Base-by-base conservation (phyloP, 2,797 vertebrate species). In the Urophycis tenuis region DNA sequence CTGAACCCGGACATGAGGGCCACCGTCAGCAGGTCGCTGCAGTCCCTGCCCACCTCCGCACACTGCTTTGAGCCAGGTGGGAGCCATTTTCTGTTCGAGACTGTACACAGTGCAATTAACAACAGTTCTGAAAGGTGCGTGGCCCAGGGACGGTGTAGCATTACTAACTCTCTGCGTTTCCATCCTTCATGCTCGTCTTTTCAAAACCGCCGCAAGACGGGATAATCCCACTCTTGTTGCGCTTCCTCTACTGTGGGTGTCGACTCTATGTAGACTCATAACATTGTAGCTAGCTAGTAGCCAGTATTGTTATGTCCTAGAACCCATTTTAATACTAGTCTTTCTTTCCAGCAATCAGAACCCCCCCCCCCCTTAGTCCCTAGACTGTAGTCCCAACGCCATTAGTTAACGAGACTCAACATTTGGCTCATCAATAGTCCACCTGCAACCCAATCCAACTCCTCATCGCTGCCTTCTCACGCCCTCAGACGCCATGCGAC, bases 1-100 rank as follows among this genome's bases (percentile, higher is more conserved):
- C 89, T 99, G 78, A 95, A 87, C 89, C 94, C 87, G 36, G 95
- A 96, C 83, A 95, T 99, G 96, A 99, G 97, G 91, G 91, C 92
- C 4, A 95, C 92, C 14, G 82, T 97, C 49, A 99, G 97, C 89
- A 93, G 96, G 67, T 99, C 97, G 1, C 91, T 99, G 25, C 98
- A 99, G 91, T 93, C 94, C 39, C 94, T 99, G 69, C 96, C 98
- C 83, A 96, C 95, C 0, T 93, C 89, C 19, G 89, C 91, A 19
- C 87, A 88, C 72, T 79, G 89, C n/a, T 89, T 89, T 8, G 82
- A 93, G 75, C 82, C 92, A 84, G 85, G 93, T 92, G 74, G 87
- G 81, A 6, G 14, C 31, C 36, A n/a, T n/a, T n/a, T n/a, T n/a
- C n/a, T n/a, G n/a, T n/a, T n/a, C n/a, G n/a, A n/a, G n/a, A n/a